Evolutionary conservation across 2,888 invertebrate species (phyloP).

Genomic region (Drosophila nr. fundita): DNA sequence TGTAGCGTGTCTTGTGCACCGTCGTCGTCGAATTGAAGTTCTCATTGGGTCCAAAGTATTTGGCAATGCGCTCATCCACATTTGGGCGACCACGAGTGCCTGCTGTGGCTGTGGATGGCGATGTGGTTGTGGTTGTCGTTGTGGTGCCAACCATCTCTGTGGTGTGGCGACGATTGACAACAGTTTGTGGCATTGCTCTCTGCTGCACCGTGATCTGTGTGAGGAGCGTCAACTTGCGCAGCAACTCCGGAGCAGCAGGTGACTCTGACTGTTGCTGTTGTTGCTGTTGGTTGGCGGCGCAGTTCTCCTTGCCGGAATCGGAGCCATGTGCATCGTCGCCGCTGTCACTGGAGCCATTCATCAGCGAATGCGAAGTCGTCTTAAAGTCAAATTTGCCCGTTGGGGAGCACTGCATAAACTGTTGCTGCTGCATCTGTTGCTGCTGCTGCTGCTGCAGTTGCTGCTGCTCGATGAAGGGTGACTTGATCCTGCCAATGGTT

Average conservation of each 20-base stretch:
- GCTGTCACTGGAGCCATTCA: slow-evolving; percentile 38
- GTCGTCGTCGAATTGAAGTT: slow-evolving; percentile 28
- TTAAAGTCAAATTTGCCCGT: slow-evolving; percentile 60
- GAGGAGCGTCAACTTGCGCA: slow-evolving; percentile 71
- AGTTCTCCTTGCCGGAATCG: slow-evolving; percentile 84
- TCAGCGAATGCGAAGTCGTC: slow-evolving; percentile 38
- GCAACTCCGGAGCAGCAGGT: slow-evolving; percentile 66
- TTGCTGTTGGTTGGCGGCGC: slow-evolving; percentile 56
- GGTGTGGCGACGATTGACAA: slow-evolving; percentile 57
- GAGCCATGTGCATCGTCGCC: slow-evolving; percentile 66
- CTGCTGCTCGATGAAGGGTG: slow-evolving; percentile 83
- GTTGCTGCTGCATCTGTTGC: slow-evolving; percentile 63
- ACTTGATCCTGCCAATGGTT: slow-evolving; percentile 84
- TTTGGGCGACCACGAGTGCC: slow-evolving; percentile 18
- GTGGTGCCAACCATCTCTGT: slow-evolving; percentile 51
- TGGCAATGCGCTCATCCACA: slow-evolving; percentile 77
- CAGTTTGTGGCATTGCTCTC: slow-evolving; percentile 16
- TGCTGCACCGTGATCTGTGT: slow-evolving; percentile 46
- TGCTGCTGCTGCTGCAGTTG: slow-evolving; percentile 54
- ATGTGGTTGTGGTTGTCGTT: slow-evolving; percentile 29
- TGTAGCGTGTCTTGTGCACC: slow-evolving; percentile 35
- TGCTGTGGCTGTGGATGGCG: slow-evolving; percentile 24
- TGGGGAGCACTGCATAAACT: slow-evolving; percentile 34
- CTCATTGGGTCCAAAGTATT: slow-evolving; percentile 81
- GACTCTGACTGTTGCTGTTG: slow-evolving; percentile 9